phyloP scores from a whole-genome alignment of 2,797 vertebrate genomes.

The Serranus cabrilla region DNA sequence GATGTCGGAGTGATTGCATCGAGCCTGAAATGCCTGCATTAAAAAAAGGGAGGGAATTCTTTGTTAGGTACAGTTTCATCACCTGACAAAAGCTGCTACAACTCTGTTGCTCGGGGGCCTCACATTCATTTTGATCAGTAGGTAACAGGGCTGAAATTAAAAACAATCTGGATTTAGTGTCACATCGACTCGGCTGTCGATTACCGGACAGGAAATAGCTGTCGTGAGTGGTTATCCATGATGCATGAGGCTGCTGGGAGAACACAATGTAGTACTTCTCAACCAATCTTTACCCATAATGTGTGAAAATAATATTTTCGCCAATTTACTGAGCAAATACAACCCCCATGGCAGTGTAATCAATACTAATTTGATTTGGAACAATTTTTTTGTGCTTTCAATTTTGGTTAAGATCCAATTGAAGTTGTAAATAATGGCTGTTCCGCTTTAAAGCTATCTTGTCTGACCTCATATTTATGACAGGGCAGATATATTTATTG shows the following conservation, averaged over 20 bases:
- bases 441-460: conserved; percentile 12
- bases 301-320: conserved; percentile 56
- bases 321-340: conserved; percentile 36
- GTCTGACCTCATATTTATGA: conserved; percentile 37
- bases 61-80: conserved; percentile 77
- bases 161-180: conserved; percentile 75
- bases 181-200: conserved; percentile 47
- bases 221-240: conserved; percentile 64
- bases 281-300: conserved; percentile 30
- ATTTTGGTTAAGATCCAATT: conserved; percentile 18
- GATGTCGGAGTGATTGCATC: conserved; percentile 76
- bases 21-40: conserved; percentile 46
- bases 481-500: conserved; percentile 16
- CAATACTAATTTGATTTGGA: conserved; percentile 18
- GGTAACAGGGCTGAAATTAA: conserved; percentile 65
- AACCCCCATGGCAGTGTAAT: conserved; percentile 30
- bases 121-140: conserved; percentile 63
- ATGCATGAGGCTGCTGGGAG: conserved; percentile 42
- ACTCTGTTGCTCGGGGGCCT: conserved; percentile 36
- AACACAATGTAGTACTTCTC: conserved; percentile 1
- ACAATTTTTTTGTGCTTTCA: conserved; percentile 10
- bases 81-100: conserved; percentile 53
- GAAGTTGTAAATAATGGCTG: conserved; percentile 22
- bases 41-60: conserved; percentile 66
- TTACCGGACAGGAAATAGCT: conserved; percentile 71